A percentile compares a stretch with the other conserved stretches of the same genome.
Evolutionary conservation across 1,140 invertebrate species (phyloP).

Genomic region (Saccostrea echinata): DNA sequence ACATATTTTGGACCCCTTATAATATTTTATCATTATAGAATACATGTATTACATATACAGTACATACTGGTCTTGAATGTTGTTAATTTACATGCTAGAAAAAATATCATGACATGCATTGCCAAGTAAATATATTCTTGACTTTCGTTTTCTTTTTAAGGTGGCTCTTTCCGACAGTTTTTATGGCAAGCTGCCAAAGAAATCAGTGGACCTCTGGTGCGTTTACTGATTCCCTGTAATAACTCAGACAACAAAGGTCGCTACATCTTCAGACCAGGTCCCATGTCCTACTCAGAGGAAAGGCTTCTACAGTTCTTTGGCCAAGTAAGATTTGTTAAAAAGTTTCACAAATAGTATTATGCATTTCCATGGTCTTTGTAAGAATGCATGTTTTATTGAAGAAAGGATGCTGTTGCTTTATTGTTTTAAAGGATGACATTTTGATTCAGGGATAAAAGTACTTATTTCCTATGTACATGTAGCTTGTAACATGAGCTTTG

Average conservation of each 20-base stretch:
- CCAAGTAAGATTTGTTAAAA: slow-evolving; percentile 71
- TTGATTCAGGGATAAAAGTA: background rate
- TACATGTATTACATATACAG: too few species aligned
- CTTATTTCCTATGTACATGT: too few species aligned
- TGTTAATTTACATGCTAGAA: too few species aligned
- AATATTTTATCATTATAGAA: too few species aligned
- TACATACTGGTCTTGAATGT: too few species aligned
- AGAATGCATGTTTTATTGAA: background rate
- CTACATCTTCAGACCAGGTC: slow-evolving; percentile 76
- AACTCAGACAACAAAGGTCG: slow-evolving; percentile 74
- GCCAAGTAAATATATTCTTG: too few species aligned
- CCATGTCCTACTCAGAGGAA: slow-evolving; percentile 78
- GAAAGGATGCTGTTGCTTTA: background rate
- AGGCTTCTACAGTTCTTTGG: slow-evolving; percentile 79
- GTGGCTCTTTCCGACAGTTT: slow-evolving; percentile 81
- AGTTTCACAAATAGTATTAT: background rate
- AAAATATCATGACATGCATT: too few species aligned
- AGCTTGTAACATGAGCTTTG: too few species aligned
- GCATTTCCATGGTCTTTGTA: background rate
- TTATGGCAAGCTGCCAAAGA: slow-evolving; percentile 78
- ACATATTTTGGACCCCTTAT: too few species aligned
- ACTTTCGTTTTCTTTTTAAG: slow-evolving; percentile 63
- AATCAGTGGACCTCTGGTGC: slow-evolving; percentile 70
- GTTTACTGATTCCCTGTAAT: slow-evolving; percentile 75
- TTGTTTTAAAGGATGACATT: background rate